Percentiles rank a stretch among this genome's conserved stretches.
Conservation (phyloP, 2,888 invertebrate genomes). For the Troides aeacus region DNA sequence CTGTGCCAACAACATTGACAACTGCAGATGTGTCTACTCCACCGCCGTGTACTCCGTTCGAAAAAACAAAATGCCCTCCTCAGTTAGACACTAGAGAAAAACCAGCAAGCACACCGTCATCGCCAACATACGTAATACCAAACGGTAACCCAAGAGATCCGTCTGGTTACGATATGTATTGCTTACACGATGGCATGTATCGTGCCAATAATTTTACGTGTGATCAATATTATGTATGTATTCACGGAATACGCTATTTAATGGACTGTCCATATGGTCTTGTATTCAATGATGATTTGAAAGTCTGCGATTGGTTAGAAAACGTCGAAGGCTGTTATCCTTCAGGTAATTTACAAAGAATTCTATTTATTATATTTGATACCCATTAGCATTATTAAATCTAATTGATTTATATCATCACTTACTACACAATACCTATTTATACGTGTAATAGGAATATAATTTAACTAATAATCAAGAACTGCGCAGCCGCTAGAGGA, state of each 20-base stretch:
- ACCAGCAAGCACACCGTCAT: not conserved
- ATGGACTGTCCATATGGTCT: slow-evolving; percentile 89
- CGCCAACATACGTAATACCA: not conserved
- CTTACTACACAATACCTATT: too few relatives aligned
- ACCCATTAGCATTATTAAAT: not conserved
- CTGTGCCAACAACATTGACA: not conserved
- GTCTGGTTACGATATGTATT: slow-evolving; percentile 4
- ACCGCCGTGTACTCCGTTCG: not conserved
- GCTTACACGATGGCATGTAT: slow-evolving; percentile 17
- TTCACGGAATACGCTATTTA: slow-evolving; percentile 15
- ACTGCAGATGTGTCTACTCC: not conserved
- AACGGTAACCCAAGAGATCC: slow-evolving; percentile 19
- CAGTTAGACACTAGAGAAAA: not conserved
- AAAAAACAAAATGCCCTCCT: not conserved
- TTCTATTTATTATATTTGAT: not conserved
- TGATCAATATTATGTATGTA: slow-evolving; percentile 24
- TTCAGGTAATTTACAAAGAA: slow-evolving; percentile 54
- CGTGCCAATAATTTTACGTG: slow-evolving; percentile 15
- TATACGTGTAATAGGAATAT: too few relatives aligned
- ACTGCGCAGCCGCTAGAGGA: not conserved
- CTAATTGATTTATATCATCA: too few relatives aligned
- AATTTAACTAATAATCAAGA: too few relatives aligned
- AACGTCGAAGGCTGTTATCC: slow-evolving; percentile 84
- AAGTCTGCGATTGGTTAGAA: slow-evolving; percentile 91
- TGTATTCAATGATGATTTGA: slow-evolving; percentile 84